Conservation (phyloP, 2,888 invertebrate species). For the Drosophila helvetica region DNA sequence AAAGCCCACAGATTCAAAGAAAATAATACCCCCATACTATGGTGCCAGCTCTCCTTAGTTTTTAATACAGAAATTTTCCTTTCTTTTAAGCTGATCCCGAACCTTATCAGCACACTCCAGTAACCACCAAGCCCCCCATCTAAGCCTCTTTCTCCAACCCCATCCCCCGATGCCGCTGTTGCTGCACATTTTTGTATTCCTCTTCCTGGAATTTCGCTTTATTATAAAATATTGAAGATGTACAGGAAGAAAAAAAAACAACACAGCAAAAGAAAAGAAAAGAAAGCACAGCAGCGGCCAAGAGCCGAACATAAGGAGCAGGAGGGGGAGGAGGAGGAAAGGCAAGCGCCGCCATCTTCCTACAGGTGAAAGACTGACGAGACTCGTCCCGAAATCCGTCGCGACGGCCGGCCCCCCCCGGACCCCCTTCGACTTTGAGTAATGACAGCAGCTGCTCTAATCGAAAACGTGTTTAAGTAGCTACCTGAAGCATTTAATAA, state of each 20-base stretch:
- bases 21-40: constrained; percentile 16
- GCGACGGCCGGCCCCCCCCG: not conserved
- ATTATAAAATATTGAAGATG: constrained; percentile 58
- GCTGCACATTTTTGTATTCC: constrained; percentile 42
- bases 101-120: constrained; percentile 63
- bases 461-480: constrained; percentile 82
- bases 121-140: constrained; percentile 28
- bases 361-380: constrained; percentile 41
- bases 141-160: not conserved
- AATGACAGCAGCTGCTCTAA: constrained; percentile 70
- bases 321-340: not conserved
- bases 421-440: constrained; percentile 43
- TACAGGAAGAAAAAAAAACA: constrained; percentile 32
- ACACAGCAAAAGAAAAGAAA: constrained; percentile 19
- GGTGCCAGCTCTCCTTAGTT: not conserved
- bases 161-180: constrained; percentile 22
- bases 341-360: not conserved
- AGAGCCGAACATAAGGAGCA: not conserved
- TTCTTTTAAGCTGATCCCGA: constrained; percentile 48
- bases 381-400: not conserved
- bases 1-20: constrained; percentile 21
- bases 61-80: constrained; percentile 40
- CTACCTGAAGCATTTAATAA: constrained; percentile 75
- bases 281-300: constrained; percentile 17
- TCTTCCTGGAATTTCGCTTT: constrained; percentile 52